These are phyloP conservation scores for Dynastes grantii DNA, from an alignment of 2,888 invertebrate genomes.

Conservation along the genomic window DNA sequence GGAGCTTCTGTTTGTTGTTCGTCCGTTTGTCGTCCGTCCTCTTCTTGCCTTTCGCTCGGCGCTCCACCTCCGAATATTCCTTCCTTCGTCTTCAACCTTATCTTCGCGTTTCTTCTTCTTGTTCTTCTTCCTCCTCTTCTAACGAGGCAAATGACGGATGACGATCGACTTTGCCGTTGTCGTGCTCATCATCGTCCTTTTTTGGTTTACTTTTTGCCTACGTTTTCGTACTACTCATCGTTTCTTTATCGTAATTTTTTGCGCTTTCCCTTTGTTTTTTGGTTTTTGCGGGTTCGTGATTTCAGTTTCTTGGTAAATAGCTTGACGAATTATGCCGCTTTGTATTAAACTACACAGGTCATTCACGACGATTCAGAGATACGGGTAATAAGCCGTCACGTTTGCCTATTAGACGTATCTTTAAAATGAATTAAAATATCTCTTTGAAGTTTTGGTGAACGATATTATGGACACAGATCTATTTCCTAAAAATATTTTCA, in stretches of 20 bases:
- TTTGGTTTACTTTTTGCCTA: slow-evolving; percentile 26
- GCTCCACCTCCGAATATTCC: slow-evolving; percentile 9
- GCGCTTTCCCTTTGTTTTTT: slow-evolving; percentile 6
- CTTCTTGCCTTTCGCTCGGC: not conserved
- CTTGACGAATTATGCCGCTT: slow-evolving; percentile 2
- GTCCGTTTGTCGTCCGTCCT: slow-evolving; percentile 5
- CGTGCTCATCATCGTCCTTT: slow-evolving; percentile 16
- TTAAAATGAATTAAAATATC: no score
- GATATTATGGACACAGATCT: no score
- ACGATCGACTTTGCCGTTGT: slow-evolving; percentile 31
- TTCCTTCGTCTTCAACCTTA: no score
- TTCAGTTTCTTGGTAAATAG: slow-evolving; percentile 19
- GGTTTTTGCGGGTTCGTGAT: slow-evolving; percentile 1
- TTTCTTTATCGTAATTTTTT: slow-evolving; percentile 15
- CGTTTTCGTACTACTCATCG: slow-evolving; percentile 8
- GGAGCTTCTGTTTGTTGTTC: slow-evolving; percentile 21
- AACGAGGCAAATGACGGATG: slow-evolving; percentile 46
- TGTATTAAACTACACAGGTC: no score
- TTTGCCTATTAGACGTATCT: no score
- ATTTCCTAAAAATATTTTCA: no score
- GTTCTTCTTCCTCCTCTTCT: slow-evolving; percentile 22
- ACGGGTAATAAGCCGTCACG: no score
- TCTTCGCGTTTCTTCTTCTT: not conserved
- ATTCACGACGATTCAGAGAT: no score
- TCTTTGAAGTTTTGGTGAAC: no score